These are phyloP conservation scores for Anhinga anhinga DNA, from an alignment of 2,113 vertebrate species.

Conservation along the genomic window DNA sequence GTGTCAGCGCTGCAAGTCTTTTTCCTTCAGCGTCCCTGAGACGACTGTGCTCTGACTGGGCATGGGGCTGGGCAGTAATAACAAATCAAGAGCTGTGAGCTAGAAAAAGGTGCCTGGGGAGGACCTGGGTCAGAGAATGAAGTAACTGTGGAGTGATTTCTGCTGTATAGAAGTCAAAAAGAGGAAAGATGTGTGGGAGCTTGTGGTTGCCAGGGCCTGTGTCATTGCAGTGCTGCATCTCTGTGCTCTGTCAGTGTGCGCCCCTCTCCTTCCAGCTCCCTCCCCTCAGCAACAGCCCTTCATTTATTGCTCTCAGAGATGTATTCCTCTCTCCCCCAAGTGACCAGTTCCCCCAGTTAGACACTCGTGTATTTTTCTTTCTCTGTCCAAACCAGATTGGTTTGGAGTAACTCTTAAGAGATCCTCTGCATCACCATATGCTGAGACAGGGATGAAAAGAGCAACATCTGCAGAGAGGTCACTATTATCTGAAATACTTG, in stretches of 20 bases:
- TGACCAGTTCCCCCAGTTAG: not conserved
- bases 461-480: not conserved
- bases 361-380: not conserved
- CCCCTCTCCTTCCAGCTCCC: not conserved
- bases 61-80: not conserved
- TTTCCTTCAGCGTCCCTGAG: not conserved
- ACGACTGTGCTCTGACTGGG: not conserved
- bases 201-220: not conserved
- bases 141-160: not conserved
- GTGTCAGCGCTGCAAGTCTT: not conserved
- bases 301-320: not conserved
- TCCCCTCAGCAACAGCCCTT: not conserved
- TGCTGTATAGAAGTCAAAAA: not conserved
- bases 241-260: not conserved
- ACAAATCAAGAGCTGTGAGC: not conserved
- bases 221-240: not conserved
- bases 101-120: not conserved
- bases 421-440: not conserved
- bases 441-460: not conserved
- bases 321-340: not conserved
- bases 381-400: not conserved
- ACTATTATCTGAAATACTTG: not conserved
- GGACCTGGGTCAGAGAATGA: not conserved
- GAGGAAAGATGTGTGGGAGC: fast-evolving
- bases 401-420: not conserved